Evolutionary conservation across 2,888 invertebrate genomes (phyloP), one percentile per base, ranked within the genome.

Genomic region (Macroteleia sp.): DNA sequence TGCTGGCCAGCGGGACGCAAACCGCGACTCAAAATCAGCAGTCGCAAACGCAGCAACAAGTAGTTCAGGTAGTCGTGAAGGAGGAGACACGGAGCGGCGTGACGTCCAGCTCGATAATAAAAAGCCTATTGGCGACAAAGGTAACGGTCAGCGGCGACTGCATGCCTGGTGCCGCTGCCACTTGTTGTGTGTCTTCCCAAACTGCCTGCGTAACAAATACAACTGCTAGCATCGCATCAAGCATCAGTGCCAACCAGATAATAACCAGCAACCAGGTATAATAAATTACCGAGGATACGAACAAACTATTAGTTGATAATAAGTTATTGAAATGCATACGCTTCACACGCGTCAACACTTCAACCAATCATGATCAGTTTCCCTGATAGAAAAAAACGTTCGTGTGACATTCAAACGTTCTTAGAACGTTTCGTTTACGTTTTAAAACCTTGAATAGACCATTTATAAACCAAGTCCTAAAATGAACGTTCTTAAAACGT

Each of bases 111-210:
- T 96, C 97, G 74, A 94, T 98, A 85, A 98, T 98, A 91, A 98
- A 98, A 92, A 97, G 97, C 92, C 94, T 98, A 83, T 93, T 98
- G 91, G 98, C 98, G 86, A 97, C 96, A 92, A 98, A 98, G 95
- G 97, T 97, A 93, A 94, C 91, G 81, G 85, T 90, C 88, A 89
- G 90, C 90, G 90, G 93, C 93, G 93, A 93, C 91, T 93, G 92
- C 92, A 92, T 93, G 90, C 89, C 90, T 88, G 87, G 88, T 85
- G 88, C 88, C 88, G 89, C 89, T 86, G 90, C 87, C 79, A 89
- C 88, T 87, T 91, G n/a, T n/a, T n/a, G 91, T 91, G 91, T 91
- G 90, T 86, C 88, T 86, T 84, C 89, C 87, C 87, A 88, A 86
- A 85, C 90, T 87, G 88, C 89, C 90, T 90, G 89, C 83, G 90